Base-by-base conservation (phyloP, 1,140 invertebrate genomes). In the Choristoneura fumiferana region DNA sequence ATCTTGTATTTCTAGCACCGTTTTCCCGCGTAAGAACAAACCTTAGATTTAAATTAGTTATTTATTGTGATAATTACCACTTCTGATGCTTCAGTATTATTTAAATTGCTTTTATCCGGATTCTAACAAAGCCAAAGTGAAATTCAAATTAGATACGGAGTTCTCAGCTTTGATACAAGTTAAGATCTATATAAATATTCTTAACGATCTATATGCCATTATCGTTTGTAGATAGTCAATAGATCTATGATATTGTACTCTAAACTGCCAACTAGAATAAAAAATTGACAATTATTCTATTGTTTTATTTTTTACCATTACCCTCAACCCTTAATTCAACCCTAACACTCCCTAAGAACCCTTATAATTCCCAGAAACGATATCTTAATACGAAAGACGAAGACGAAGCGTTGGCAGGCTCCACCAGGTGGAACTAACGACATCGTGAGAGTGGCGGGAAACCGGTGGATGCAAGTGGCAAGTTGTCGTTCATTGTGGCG, bases 241-340 rank as follows among this genome's bases (percentile, higher is more conserved):
- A 69, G 49, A 57, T 64, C 60, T 65, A 69, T 63, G 39, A 66
- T 65, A 60, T 70, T 71, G 54, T 62, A 62, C 37, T 39, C 39
- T 80, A 75, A 76, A 80, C 81, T 84, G 81, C 78, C 78, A 81
- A 76, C 60, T 79, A 78, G 67, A 66, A 68, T 74, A 72, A 57
- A 56, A 57, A 43, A 5, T 52, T 29, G 52, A 60, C 29, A 49
- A 38, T 49, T 29, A 49, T 4, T 49, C 5, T 49, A 17, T 43
- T 22, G 43, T 49, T 49, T 49, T 33, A 49, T 49, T 49, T 8
- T 29, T n/a, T n/a, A n/a, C n/a, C n/a, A n/a, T n/a, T n/a, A n/a
- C n/a, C n/a, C n/a, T n/a, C n/a, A n/a, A n/a, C n/a, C n/a, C n/a
- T n/a, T n/a, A n/a, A n/a, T n/a, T n/a, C n/a, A n/a, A n/a, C n/a